Conservation (phyloP, 2,888 invertebrate species). For the Junonia oenone region DNA sequence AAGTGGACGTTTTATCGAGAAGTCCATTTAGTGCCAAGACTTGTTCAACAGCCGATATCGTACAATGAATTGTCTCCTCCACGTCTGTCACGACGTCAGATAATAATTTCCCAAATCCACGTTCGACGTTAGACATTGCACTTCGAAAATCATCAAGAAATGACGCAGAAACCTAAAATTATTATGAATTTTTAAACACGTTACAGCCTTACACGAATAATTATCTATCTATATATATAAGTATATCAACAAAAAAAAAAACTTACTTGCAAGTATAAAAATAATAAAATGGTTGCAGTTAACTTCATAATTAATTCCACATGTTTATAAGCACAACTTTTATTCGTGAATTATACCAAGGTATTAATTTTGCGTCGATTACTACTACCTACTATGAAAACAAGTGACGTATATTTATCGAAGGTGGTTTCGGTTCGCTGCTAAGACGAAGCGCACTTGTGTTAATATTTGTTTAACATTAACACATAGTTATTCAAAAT, state of each 20-base stretch:
- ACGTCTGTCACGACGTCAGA: slow-evolving; percentile 56
- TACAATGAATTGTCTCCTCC: slow-evolving; percentile 58
- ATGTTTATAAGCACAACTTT: neutral
- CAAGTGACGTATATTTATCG: slow-evolving; percentile 19
- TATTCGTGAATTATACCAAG: neutral
- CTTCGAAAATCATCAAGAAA: slow-evolving; percentile 49
- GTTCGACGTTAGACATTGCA: slow-evolving; percentile 47
- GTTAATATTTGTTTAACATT: slow-evolving; percentile 18
- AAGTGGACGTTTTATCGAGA: slow-evolving; percentile 33
- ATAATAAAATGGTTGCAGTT: neutral
- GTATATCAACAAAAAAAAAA: neutral
- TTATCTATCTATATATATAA: no score
- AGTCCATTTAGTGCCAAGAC: slow-evolving; percentile 40
- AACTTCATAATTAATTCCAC: neutral
- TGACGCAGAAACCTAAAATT: slow-evolving; percentile 54
- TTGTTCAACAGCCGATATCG: slow-evolving; percentile 56
- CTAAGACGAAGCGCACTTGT: slow-evolving; percentile 16
- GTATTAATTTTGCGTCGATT: neutral
- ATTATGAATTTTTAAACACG: no score
- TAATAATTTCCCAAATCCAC: slow-evolving; percentile 54
- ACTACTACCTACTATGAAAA: slow-evolving; percentile 1
- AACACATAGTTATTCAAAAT: neutral
- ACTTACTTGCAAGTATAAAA: neutral
- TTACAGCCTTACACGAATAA: no score
- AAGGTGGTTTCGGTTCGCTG: neutral